Evolutionary conservation across 2,113 vertebrate species (phyloP).

Genomic region (Todiramphus saurophagus): DNA sequence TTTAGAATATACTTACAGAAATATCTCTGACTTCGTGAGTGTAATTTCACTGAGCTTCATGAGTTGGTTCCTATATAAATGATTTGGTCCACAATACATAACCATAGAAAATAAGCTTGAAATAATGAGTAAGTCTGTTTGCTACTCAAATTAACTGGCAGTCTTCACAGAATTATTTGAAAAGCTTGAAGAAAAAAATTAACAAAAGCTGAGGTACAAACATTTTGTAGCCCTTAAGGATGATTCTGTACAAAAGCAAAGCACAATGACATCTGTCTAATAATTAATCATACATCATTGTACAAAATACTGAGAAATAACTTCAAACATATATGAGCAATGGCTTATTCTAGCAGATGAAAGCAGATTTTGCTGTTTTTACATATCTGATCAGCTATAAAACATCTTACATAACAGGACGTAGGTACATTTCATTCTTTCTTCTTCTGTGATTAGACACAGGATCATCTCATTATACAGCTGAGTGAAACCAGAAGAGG

Average conservation of each 20-base stretch:
- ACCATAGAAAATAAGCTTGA: not conserved
- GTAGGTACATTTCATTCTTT: conserved; percentile 53
- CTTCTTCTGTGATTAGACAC: conserved; percentile 42
- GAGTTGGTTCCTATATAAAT: not conserved
- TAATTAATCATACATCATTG: not conserved
- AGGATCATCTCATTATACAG: conserved; percentile 64
- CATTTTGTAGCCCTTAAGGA: not conserved
- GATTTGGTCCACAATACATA: not conserved
- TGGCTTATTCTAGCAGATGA: not conserved
- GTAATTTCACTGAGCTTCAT: not conserved
- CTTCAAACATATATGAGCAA: not conserved
- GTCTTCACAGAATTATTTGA: not conserved
- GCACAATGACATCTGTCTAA: not conserved
- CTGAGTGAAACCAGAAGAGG: conserved; percentile 66
- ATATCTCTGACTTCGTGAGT: not conserved
- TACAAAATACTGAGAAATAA: not conserved
- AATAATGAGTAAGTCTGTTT: not conserved
- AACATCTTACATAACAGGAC: conserved; percentile 46
- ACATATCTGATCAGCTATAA: conserved; percentile 43
- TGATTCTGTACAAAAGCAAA: not conserved
- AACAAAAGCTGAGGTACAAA: not conserved
- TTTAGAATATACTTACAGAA: not conserved
- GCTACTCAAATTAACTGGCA: not conserved
- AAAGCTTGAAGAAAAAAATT: not conserved
- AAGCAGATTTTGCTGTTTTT: conserved; percentile 42